Base-by-base conservation (phyloP, 2,797 vertebrate species). In the Danio tinwini region DNA sequence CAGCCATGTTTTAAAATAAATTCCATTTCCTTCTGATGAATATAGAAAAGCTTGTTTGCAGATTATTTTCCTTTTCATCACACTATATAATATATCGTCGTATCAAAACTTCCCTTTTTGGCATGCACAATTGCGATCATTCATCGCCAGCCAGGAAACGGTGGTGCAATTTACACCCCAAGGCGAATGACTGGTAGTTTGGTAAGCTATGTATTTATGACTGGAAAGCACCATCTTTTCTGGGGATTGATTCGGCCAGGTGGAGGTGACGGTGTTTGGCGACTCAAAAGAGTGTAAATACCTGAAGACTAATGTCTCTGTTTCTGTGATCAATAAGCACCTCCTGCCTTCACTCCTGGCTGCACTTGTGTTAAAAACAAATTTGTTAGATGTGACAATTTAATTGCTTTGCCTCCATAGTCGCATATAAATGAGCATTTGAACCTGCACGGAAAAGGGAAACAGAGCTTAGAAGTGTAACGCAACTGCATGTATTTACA, bases 331-430 rank as follows among this genome's bases (percentile, higher is more conserved):
- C 96, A 95, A 98, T 97, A 97, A 94, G 90, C 94, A 93, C 95
- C 95, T 95, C 95, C 93, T 94, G 94, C 95, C 95, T 95, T 93
- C 95, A 96, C 95, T 96, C 92, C 93, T 95, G 96, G 95, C 96
- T 96, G 94, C 90, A 90, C 94, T 97, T 94, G 96, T 94, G 95
- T 98, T 97, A 96, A 97, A 98, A 98, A 96, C 96, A 95, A 96
- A 98, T 98, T 97, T 95, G 96, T 96, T 96, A 97, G 98, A 97
- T 97, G 94, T 98, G 97, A 99, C 97, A 98, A 97, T 99, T 97
- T 98, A 98, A 99, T 99, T 97, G 97, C 94, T 90, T 92, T 92
- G 94, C 92, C 94, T 92, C 92, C 89, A 89, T 92, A 94, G 86
- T 89, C 83, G 91, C 84, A 80, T 91, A 88, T 90, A 92, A 92